A percentile compares a stretch with the other conserved stretches of the same genome.
phyloP scores from a whole-genome alignment of 2,888 invertebrate species.

The Carabus problematicus region DNA sequence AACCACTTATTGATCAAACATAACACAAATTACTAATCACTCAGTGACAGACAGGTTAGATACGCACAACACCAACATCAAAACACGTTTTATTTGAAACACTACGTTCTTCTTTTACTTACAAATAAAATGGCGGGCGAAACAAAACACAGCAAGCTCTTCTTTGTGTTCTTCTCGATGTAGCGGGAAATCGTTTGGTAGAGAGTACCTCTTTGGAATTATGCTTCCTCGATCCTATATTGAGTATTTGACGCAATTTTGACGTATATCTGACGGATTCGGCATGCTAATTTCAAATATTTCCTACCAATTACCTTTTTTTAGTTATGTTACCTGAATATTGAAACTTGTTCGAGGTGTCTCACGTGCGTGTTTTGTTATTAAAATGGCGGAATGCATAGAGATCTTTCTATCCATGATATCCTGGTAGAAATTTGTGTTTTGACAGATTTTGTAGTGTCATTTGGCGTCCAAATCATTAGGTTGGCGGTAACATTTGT shows the following conservation, averaged over 20 bases:
- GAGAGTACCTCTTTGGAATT: background rate
- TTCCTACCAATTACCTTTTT: background rate
- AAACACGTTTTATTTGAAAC: background rate
- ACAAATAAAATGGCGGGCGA: background rate
- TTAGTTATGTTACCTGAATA: conserved; percentile 6
- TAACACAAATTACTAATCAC: background rate
- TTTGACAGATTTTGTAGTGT: conserved; percentile 2
- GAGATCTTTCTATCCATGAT: background rate
- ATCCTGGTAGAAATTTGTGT: conserved; percentile 1
- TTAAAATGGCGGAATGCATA: background rate
- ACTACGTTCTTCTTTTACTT: background rate
- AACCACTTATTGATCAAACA: conserved; percentile 34
- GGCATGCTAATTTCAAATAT: too few relatives aligned
- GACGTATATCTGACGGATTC: conserved; percentile 12
- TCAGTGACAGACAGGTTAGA: conserved; percentile 7
- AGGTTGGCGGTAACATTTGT: too few relatives aligned
- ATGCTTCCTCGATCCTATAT: background rate
- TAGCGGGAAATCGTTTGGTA: background rate
- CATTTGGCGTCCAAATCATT: too few relatives aligned
- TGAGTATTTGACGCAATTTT: conserved; percentile 15
- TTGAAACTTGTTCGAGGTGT: background rate
- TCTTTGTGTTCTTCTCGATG: background rate
- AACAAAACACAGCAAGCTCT: background rate
- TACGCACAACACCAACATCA: background rate
- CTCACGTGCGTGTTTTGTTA: background rate